Base-by-base conservation (phyloP, 2,797 vertebrate genomes). In the Pseudochaenichthys georgianus region DNA sequence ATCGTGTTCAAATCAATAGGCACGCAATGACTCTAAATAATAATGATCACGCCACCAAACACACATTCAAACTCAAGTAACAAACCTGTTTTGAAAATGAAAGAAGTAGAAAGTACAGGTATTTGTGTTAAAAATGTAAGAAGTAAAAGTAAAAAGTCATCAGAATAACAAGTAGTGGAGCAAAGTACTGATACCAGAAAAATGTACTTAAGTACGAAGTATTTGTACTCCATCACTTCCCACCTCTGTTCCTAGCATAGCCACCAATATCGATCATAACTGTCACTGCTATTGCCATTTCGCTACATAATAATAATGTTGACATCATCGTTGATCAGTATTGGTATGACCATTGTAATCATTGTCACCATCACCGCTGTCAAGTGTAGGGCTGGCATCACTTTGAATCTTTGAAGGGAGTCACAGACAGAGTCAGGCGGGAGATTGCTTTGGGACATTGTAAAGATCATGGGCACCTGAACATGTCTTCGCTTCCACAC, bases 401-500 rank as follows among this genome's bases (percentile, higher is more conserved):
- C 75, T 87, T 77, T 66, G 78, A 88, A 92, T 67, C 64, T 63
- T 71, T 75, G 82, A 89, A 84, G 71, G 10, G 62, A 88, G 84
- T 91, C 87, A 61, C 53, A 79, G 64, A 41, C 68, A 8, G 75
- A 80, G 84, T 88, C 86, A 78, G 84, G 47, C 60, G 45, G 70
- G 41, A 73, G 80, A 91, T 88, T 78, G 88, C 87, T 90, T 46
- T 60, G 82, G 88, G 91, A 87, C 86, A 76, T 73, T 78, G 84
- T 64, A 84, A 77, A 88, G 87, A 91, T 87, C 83, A 83, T 77
- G 85, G 83, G 79, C 68, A 89, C 80, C 90, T 89, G 84, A 91
- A 91, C 84, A 87, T 81, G 75, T 58, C 82, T 82, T 19, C 12
- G 71, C 80, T 75, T 74, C 72, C 58, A 43, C 85, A 80, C 68